Percentiles rank a stretch among this genome's conserved stretches.
phyloP scores from a whole-genome alignment of 2,113 vertebrate genomes.

The Hucho hucho region DNA sequence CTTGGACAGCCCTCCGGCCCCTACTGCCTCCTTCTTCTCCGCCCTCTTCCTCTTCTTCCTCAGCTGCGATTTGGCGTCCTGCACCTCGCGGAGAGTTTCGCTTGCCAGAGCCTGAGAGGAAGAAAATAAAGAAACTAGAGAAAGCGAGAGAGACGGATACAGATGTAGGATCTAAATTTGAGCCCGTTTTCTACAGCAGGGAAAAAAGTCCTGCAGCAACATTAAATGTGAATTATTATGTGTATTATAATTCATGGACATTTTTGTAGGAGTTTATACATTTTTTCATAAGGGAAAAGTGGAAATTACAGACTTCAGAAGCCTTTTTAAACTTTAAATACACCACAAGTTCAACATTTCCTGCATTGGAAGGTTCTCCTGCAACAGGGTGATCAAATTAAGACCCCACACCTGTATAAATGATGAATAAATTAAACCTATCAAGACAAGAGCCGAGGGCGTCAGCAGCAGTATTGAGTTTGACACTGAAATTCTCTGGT shows the following conservation, averaged over 20 bases:
- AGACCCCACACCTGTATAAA: too few relatives aligned
- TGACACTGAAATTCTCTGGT: slow-evolving; percentile 69
- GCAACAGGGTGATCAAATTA: too few relatives aligned
- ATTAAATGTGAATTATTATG: too few relatives aligned
- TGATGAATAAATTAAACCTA: slow-evolving; percentile 76
- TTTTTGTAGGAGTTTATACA: too few relatives aligned
- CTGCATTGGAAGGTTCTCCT: too few relatives aligned
- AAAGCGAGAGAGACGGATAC: slow-evolving; percentile 47
- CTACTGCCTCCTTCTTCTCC: slow-evolving; percentile 60
- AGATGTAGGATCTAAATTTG: slow-evolving; percentile 9
- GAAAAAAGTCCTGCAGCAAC: too few relatives aligned
- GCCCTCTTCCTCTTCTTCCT: slow-evolving; percentile 74
- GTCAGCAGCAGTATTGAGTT: slow-evolving; percentile 71
- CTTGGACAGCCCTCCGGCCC: slow-evolving; percentile 68
- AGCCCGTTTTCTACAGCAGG: too few relatives aligned
- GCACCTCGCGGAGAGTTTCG: slow-evolving; percentile 79
- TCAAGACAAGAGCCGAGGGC: slow-evolving; percentile 63
- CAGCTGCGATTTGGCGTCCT: slow-evolving; percentile 77
- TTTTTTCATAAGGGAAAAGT: too few relatives aligned
- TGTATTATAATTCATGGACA: too few relatives aligned
- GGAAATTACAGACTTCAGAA: too few relatives aligned
- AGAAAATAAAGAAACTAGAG: slow-evolving; percentile 3
- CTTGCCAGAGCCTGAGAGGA: slow-evolving; percentile 75
- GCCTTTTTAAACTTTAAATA: too few relatives aligned
- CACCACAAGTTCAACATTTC: too few relatives aligned